Conservation (phyloP, 1,140 invertebrate species). For the Trichonephila inaurata region DNA sequence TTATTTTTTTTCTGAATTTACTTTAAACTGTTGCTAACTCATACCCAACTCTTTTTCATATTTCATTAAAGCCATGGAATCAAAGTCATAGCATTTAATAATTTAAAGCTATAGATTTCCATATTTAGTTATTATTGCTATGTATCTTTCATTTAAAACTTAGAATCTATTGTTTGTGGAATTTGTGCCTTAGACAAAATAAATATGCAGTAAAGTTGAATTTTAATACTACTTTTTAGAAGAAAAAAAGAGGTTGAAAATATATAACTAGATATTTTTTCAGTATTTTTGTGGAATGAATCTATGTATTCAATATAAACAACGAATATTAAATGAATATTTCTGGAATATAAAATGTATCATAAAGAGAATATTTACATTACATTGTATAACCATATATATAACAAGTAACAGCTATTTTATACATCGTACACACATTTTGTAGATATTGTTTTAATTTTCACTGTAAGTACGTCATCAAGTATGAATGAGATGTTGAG, state of each 20-base stretch:
- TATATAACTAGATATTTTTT: not conserved
- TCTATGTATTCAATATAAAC: not conserved
- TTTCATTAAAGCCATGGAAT: too few relatives aligned
- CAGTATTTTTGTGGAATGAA: not conserved
- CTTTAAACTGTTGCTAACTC: too few relatives aligned
- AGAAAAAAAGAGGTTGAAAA: not conserved
- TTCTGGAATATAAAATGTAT: not conserved
- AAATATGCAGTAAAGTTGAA: too few relatives aligned
- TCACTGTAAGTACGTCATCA: constrained; percentile 5
- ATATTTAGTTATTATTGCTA: too few relatives aligned
- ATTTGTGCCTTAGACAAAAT: not conserved
- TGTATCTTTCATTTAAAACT: too few relatives aligned
- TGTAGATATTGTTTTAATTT: constrained; percentile 15
- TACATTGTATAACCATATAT: not conserved
- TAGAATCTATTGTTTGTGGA: not conserved
- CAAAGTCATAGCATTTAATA: too few relatives aligned
- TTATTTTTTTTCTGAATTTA: too few relatives aligned
- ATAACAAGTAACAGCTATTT: not conserved
- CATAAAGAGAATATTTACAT: not conserved
- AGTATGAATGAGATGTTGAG: not conserved
- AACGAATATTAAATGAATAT: not conserved
- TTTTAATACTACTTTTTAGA: not conserved
- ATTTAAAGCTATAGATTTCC: too few relatives aligned
- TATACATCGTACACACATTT: not conserved
- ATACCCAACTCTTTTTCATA: too few relatives aligned